Evolutionary conservation across 2,888 invertebrate species (phyloP).

Genomic region (Conomelus anceps): DNA sequence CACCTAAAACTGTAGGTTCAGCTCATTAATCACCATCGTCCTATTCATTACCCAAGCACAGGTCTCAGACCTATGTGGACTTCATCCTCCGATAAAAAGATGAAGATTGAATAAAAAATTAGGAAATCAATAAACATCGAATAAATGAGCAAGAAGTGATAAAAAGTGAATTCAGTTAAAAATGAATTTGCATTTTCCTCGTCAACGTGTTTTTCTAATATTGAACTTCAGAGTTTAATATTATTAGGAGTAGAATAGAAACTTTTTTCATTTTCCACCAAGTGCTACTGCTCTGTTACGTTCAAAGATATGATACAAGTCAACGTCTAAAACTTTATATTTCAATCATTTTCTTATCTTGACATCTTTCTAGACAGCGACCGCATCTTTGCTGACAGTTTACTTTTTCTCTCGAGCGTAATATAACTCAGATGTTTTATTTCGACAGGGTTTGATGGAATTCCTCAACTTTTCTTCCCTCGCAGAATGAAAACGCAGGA

Average conservation of each 20-base stretch:
- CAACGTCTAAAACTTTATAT: neutral
- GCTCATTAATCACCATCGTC: no score
- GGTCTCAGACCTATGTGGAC: no score
- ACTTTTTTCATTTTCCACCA: neutral
- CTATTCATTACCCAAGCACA: no score
- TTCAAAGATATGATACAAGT: neutral
- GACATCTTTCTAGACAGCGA: neutral
- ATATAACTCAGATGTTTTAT: neutral
- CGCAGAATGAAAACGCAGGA: neutral
- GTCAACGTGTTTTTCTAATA: neutral
- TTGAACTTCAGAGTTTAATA: neutral
- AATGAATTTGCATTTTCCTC: no score
- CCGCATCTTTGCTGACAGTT: neutral
- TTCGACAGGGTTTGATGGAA: neutral
- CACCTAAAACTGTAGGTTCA: no score
- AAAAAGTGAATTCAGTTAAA: no score
- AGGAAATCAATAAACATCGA: no score
- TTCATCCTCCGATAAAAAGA: no score
- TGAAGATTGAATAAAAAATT: no score
- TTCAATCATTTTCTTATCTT: neutral
- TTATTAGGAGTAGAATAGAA: neutral
- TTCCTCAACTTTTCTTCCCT: neutral
- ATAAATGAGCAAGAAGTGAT: no score
- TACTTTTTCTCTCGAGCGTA: neutral
- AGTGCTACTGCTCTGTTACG: neutral